phyloP scores from a whole-genome alignment of 1,140 invertebrate genomes.

The Ips nitidus region DNA sequence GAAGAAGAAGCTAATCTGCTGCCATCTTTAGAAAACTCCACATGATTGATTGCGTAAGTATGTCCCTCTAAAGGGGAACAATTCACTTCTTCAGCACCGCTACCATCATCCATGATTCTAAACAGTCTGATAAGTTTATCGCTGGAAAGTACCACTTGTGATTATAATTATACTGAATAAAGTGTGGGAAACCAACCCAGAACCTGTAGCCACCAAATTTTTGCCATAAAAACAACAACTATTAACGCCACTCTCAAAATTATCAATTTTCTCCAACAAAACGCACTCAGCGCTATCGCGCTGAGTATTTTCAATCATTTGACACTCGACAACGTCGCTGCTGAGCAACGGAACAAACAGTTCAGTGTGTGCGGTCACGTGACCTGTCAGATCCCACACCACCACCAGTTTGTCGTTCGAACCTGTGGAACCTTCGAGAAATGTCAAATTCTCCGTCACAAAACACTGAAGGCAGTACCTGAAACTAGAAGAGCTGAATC shows the following conservation, averaged over 20 bases:
- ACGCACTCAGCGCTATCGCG: constrained; percentile 52
- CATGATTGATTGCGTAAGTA: constrained; percentile 64
- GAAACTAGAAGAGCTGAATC: constrained; percentile 66
- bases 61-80: constrained; percentile 60
- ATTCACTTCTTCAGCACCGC: constrained; percentile 53
- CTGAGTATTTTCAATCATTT: constrained; percentile 53
- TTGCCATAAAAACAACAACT: constrained; percentile 58
- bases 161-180: neutral
- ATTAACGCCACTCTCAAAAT: constrained; percentile 60
- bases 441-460: constrained; percentile 27
- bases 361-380: constrained; percentile 55
- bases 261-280: constrained; percentile 57
- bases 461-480: constrained; percentile 49
- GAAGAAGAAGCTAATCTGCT: constrained; percentile 69
- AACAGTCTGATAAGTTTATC: constrained; percentile 62
- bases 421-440: constrained; percentile 55
- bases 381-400: constrained; percentile 64
- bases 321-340: constrained; percentile 49
- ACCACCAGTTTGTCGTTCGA: constrained; percentile 73
- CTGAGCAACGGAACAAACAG: constrained; percentile 43
- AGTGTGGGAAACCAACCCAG: constrained; percentile 52
- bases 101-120: constrained; percentile 49
- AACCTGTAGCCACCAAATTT: constrained; percentile 58
- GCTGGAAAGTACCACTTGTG: constrained; percentile 47
- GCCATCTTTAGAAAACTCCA: constrained; percentile 69